Evolutionary conservation across 2,888 invertebrate species (phyloP).

Genomic region (Abscondita cerata): DNA sequence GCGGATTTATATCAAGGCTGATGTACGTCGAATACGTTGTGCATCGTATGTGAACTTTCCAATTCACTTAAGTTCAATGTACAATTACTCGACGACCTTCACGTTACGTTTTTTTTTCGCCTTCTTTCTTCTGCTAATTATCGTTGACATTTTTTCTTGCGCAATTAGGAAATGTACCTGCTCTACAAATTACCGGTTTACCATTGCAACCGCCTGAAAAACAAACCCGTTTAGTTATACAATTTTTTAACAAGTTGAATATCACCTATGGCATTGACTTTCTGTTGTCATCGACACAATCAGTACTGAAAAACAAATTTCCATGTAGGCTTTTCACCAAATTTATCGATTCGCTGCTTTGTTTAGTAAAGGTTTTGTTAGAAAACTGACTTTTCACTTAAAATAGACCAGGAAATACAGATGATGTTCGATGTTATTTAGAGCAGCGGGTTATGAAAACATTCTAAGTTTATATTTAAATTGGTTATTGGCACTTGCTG

Average conservation of each 20-base stretch:
- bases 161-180: neutral
- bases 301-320: too few species aligned
- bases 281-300: too few species aligned
- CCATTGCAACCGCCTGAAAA: too few species aligned
- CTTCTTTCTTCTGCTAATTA: neutral
- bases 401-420: slow-evolving; percentile 25
- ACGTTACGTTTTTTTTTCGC: slow-evolving; percentile 12
- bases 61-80: slow-evolving; percentile 34
- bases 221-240: too few species aligned
- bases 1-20: slow-evolving; percentile 31
- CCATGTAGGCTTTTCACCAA: neutral
- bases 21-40: slow-evolving; percentile 19
- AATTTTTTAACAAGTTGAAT: too few species aligned
- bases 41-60: slow-evolving; percentile 28
- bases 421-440: slow-evolving; percentile 12
- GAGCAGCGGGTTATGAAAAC: slow-evolving; percentile 12
- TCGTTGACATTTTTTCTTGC: neutral
- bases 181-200: too few species aligned
- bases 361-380: neutral
- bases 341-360: slow-evolving; percentile 1
- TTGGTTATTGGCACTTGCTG: too few species aligned
- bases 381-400: slow-evolving; percentile 6
- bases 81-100: slow-evolving; percentile 28
- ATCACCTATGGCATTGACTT: too few species aligned
- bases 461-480: slow-evolving; percentile 7